These are phyloP conservation scores for Baccha elongata DNA, from an alignment of 2,888 invertebrate genomes.

Conservation along the genomic window DNA sequence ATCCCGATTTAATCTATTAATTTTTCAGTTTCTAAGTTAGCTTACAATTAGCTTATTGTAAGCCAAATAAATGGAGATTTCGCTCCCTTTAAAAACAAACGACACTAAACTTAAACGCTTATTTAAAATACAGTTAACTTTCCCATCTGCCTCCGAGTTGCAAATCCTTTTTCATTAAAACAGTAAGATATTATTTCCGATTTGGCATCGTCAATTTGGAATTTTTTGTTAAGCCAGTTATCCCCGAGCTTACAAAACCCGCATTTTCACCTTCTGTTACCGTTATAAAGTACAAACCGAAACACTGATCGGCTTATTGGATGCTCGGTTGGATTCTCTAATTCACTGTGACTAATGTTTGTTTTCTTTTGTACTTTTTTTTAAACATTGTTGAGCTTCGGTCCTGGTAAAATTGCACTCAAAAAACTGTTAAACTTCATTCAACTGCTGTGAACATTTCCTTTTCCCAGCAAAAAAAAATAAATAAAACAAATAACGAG, in stretches of 20 bases:
- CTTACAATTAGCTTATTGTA: too few relatives aligned
- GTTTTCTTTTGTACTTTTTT: conserved; percentile 44
- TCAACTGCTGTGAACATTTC: conserved; percentile 35
- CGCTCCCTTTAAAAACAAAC: too few relatives aligned
- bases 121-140: too few relatives aligned
- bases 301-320: conserved; percentile 12
- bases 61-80: too few relatives aligned
- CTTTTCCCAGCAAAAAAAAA: conserved; percentile 15
- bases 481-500: neutral
- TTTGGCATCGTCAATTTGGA: neutral
- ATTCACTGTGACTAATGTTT: conserved; percentile 47
- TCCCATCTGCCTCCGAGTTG: too few relatives aligned
- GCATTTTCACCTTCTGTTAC: neutral
- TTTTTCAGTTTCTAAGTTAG: too few relatives aligned
- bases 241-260: too few relatives aligned
- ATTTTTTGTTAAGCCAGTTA: neutral
- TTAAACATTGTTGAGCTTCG: conserved; percentile 35
- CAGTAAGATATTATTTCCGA: neutral
- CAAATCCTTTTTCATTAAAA: neutral
- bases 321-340: conserved; percentile 30
- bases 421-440: conserved; percentile 30
- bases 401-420: conserved; percentile 36
- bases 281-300: neutral
- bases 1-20: too few relatives aligned
- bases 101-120: too few relatives aligned